A percentile compares a stretch with the other conserved stretches of the same genome.
Conservation (phyloP, 2,113 vertebrate genomes). For the Nannobrachium achirus region DNA sequence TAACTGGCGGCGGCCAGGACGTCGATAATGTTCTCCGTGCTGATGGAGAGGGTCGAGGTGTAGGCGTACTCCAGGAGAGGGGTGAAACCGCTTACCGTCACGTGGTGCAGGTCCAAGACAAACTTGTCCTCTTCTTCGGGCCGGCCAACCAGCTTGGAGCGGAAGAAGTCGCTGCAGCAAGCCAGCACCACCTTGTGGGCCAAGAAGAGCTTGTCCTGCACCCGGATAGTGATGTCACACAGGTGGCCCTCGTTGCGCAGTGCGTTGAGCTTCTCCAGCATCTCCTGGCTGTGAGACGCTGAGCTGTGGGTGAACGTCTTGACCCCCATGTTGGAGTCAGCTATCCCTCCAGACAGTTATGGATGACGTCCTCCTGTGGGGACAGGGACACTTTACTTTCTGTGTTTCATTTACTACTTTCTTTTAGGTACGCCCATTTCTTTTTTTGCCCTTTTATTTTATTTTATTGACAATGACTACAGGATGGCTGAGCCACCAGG, state of each 20-base stretch:
- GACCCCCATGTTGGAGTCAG: conserved; percentile 84
- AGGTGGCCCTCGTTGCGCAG: conserved; percentile 91
- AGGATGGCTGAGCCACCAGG: no score
- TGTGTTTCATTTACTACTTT: no score
- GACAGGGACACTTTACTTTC: not conserved
- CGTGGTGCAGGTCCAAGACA: conserved; percentile 95
- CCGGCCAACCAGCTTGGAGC: conserved; percentile 89
- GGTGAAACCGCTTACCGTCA: conserved; percentile 96
- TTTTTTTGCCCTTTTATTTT: no score
- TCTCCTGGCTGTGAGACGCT: conserved; percentile 91
- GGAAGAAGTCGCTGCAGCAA: conserved; percentile 94
- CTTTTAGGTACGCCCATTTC: no score
- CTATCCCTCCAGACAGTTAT: conserved; percentile 12
- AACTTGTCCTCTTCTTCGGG: conserved; percentile 89
- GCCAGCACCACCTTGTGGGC: conserved; percentile 93
- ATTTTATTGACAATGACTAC: no score
- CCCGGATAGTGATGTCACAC: conserved; percentile 92
- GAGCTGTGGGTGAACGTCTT: conserved; percentile 95
- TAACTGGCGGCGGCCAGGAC: conserved; percentile 97
- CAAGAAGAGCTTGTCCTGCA: conserved; percentile 93
- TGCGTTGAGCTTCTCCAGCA: conserved; percentile 93
- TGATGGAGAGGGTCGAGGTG: conserved; percentile 96
- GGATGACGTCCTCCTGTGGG: conserved; percentile 49
- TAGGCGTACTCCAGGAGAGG: conserved; percentile 97
- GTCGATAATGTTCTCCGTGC: conserved; percentile 98